These are phyloP conservation scores for Lanius collurio DNA, from an alignment of 2,113 vertebrate species.

Conservation along the genomic window DNA sequence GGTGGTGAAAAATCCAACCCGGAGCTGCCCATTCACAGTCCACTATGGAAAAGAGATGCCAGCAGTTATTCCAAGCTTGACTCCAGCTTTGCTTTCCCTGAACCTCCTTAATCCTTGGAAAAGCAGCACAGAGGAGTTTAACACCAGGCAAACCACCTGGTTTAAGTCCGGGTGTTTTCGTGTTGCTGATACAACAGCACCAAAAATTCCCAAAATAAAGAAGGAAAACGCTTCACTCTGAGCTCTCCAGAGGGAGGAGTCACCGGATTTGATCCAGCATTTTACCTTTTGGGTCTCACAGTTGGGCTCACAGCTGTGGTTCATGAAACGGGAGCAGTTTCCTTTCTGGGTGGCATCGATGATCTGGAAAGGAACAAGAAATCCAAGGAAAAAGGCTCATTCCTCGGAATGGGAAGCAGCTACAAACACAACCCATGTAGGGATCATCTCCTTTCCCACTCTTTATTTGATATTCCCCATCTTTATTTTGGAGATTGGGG, in stretches of 20 bases:
- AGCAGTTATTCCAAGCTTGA: background rate
- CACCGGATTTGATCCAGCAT: background rate
- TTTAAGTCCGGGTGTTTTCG: rapidly evolving
- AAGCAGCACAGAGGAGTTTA: rapidly evolving
- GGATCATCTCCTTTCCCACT: background rate
- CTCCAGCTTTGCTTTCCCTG: background rate
- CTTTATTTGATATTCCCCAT: background rate
- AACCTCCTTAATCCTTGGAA: background rate
- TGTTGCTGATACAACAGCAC: no score
- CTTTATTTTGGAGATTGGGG: background rate
- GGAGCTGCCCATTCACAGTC: conserved; percentile 97
- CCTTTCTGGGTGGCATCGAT: conserved; percentile 98
- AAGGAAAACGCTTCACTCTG: rapidly evolving
- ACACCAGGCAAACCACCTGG: rapidly evolving
- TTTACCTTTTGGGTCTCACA: conserved; percentile 98
- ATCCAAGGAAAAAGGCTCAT: background rate
- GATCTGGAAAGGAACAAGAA: conserved; percentile 76
- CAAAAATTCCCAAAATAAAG: no score
- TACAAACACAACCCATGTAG: rapidly evolving
- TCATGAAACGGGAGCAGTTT: conserved; percentile 98
- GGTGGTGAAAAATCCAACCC: conserved; percentile 97
- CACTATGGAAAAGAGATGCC: conserved; percentile 74
- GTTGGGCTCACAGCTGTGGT: conserved; percentile 99
- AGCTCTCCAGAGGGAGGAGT: background rate
- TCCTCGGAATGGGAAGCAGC: rapidly evolving